Evolutionary conservation across 2,888 invertebrate species (phyloP).

Genomic region (Oscheius onirici): DNA sequence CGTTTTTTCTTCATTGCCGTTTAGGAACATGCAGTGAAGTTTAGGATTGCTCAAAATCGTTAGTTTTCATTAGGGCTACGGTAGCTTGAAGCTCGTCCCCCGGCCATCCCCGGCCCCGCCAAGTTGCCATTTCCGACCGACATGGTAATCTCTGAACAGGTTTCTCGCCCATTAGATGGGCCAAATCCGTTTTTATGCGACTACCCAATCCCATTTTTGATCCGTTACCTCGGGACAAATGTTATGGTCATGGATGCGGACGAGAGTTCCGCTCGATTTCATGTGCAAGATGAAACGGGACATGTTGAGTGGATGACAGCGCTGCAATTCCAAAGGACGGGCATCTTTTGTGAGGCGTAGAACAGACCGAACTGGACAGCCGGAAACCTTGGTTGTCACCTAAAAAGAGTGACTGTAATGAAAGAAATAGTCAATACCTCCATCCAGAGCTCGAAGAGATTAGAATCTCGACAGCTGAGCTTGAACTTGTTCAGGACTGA

Average conservation of each 20-base stretch:
- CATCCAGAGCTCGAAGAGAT: conserved; percentile 92
- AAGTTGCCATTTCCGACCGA: background rate
- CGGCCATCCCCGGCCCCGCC: background rate
- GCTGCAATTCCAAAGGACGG: conserved; percentile 87
- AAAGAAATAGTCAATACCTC: conserved; percentile 52
- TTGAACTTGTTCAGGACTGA: conserved; percentile 84
- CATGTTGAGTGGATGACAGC: conserved; percentile 92
- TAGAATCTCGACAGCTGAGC: conserved; percentile 78
- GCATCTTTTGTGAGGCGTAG: conserved; percentile 83
- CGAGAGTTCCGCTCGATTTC: conserved; percentile 84
- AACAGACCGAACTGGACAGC: conserved; percentile 40
- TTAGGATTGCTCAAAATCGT: no score
- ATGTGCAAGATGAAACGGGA: conserved; percentile 87
- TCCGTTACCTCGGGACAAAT: conserved; percentile 81
- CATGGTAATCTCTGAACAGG: conserved; percentile 4
- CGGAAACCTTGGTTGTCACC: conserved; percentile 42
- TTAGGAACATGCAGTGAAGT: no score
- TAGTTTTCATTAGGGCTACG: no score
- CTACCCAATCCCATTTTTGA: background rate
- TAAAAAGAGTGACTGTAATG: background rate
- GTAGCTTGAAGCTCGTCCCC: no score
- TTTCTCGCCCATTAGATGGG: conserved; percentile 7
- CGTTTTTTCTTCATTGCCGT: no score
- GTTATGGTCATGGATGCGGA: conserved; percentile 90
- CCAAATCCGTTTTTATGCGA: conserved; percentile 10